Conservation (phyloP, 2,113 vertebrate genomes). For the Anser cygnoides region DNA sequence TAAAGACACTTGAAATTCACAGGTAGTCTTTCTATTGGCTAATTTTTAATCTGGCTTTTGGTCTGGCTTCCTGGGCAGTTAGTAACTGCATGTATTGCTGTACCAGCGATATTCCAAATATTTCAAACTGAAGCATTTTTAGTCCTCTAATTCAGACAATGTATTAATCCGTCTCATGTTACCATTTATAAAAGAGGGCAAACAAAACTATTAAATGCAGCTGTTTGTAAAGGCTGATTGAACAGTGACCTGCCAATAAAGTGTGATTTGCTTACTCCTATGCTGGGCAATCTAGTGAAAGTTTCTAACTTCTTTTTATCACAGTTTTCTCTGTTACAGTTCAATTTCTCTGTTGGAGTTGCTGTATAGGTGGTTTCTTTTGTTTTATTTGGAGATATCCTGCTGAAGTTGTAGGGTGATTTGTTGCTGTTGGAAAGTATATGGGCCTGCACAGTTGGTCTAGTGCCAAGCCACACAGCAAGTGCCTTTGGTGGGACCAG, state of each 20-base stretch:
- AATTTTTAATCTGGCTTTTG: background rate
- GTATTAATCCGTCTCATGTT: background rate
- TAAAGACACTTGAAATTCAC: background rate
- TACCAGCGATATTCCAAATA: background rate
- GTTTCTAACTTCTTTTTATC: background rate
- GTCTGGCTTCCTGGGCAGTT: background rate
- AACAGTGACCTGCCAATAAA: conserved; percentile 16
- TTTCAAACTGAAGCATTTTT: background rate
- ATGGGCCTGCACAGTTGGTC: background rate
- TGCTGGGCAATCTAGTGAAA: background rate
- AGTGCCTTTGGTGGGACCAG: background rate
- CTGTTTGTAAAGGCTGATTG: conserved; percentile 3
- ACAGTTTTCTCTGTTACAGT: background rate
- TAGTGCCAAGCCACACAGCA: background rate
- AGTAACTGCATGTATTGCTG: background rate
- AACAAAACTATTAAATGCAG: background rate
- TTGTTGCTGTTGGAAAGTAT: background rate
- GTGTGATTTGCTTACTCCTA: background rate
- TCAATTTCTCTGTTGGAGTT: background rate
- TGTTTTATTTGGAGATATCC: background rate
- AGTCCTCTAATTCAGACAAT: background rate
- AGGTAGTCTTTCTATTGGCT: background rate
- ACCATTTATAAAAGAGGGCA: background rate
- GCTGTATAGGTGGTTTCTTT: background rate
- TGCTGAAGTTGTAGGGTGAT: background rate